phyloP scores from a whole-genome alignment of 2,888 invertebrate genomes.

The Quadroppia sp. region DNA sequence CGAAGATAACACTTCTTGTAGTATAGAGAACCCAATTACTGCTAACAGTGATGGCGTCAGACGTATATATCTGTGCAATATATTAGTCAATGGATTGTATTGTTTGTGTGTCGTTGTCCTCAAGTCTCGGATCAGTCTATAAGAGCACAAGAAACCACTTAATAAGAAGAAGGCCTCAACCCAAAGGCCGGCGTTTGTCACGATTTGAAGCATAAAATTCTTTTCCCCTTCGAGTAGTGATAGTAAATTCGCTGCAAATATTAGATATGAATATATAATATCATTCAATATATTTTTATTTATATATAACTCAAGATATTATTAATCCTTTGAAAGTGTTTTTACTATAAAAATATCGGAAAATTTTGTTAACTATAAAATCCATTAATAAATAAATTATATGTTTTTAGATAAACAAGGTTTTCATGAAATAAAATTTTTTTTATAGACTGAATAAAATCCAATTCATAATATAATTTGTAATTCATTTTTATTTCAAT shows the following conservation, averaged over 20 bases:
- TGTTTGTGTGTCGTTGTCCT: not conserved
- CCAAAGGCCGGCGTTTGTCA: slow-evolving; percentile 41
- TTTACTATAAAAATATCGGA: too few relatives aligned
- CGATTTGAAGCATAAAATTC: slow-evolving; percentile 25
- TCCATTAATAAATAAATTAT: too few relatives aligned
- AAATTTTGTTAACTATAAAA: too few relatives aligned
- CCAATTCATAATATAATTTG: too few relatives aligned
- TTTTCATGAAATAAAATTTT: too few relatives aligned
- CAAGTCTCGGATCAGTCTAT: slow-evolving; percentile 29
- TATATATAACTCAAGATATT: too few relatives aligned
- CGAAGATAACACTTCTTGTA: slow-evolving; percentile 31
- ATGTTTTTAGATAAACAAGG: too few relatives aligned
- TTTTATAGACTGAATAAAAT: too few relatives aligned
- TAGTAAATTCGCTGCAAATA: slow-evolving; percentile 31
- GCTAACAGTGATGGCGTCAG: slow-evolving; percentile 38
- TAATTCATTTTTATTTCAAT: too few relatives aligned
- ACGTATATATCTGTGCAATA: slow-evolving; percentile 40
- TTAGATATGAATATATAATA: too few relatives aligned
- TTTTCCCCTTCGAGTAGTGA: slow-evolving; percentile 19
- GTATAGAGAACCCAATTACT: slow-evolving; percentile 14
- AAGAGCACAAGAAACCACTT: slow-evolving; percentile 35
- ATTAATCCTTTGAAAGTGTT: too few relatives aligned
- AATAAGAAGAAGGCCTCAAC: slow-evolving; percentile 41
- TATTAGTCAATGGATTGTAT: not conserved
- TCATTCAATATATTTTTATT: too few relatives aligned